Evolutionary conservation across 2,113 vertebrate genomes (phyloP), one percentile per base, ranked within the genome.

Genomic region (Myiopsitta monachus): DNA sequence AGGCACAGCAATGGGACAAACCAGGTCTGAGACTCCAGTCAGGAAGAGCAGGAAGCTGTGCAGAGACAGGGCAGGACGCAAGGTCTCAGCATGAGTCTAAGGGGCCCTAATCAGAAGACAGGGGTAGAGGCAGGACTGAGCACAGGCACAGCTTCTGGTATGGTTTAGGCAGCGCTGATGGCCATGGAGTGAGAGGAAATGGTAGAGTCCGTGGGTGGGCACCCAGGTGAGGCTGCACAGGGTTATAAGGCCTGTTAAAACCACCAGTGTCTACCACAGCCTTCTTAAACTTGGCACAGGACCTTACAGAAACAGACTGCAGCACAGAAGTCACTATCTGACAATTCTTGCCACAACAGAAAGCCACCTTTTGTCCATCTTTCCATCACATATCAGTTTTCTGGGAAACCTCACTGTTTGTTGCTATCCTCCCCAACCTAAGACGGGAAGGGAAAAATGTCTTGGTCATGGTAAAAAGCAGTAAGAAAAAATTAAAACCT

Each of bases 161-260:
- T 1, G 10, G 18, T 27, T 78, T 41, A 78, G 11, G 10, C 23
- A 78, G 38, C 2, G 15, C 19, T 17, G 36, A 49, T 1, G 1
- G 31, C 77, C 31, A 26, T 19, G 23, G 27, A 6, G 31, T 44
- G 52, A 83, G 36, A 14, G 22, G 15, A 78, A 49, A 54, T 11
- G 36, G 52, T 46, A 77, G 28, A 77, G 28, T 4, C 11, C 16
- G 16, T 39, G 44, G 2, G 6, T 64, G 55, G 39, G 54, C 2
- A 10, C 11, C 15, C 38, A 66, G 18, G 26, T 61, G 18, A 80
- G 7, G 28, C 38, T 79, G 43, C 2, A 4, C 41, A 62, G 10
- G 33, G 33, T 38, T 5, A 0, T 76, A n/a, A 66, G 17, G 5
- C n/a, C 7, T 66, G 12, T 54, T n/a, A 49, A 61, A 0, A 0